Evolutionary conservation across 1,140 invertebrate genomes (phyloP), one percentile per base, ranked within the genome.

Genomic region (Musca vetustissima): DNA sequence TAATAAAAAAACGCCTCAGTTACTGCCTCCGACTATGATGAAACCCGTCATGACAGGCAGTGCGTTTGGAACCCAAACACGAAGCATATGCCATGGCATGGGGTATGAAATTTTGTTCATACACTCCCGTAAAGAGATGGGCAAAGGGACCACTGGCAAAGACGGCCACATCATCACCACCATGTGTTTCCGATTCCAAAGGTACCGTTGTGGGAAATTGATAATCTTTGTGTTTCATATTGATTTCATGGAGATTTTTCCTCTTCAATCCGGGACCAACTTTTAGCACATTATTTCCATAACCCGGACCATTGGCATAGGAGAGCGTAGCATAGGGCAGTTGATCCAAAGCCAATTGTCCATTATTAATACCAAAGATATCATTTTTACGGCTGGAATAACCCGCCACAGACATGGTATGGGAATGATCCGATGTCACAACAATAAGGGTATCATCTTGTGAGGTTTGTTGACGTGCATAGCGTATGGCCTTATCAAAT

Each of bases 371-470:
- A 1, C 88, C 87, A 2, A 90, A 85, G 57, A 93, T 91, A 73
- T 90, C 84, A 73, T 88, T 89, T 36, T 91, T 91, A 72, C 91
- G 83, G 4, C 84, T 85, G n/a, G 91, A 88, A 74, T 93, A 92
- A 0, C 90, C 90, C 48, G 86, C 87, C 28, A 91, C 84, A 0
- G 87, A 87, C 86, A 92, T 88, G 1, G 88, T 88, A 69, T 91
- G 89, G 1, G 88, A 88, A 73, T 91, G 90, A 77, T 92, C 90
- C 13, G 90, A 85, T 1, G 89, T 91, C 6, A 91, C 89, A 1
- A 91, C 85, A 24, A 91, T 87, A 1, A 91, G 81, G 0, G 90
- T 91, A 24, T 92, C 88, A 1, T 86, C 75, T 21, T 82, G 78
- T 50, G 85, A 83, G 2, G 88, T 89, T 61, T 90, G 71, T 4